A percentile compares a stretch with the other conserved stretches of the same genome.
Evolutionary conservation across 2,113 vertebrate species (phyloP).

Genomic region (Pachypanchax playfairii): DNA sequence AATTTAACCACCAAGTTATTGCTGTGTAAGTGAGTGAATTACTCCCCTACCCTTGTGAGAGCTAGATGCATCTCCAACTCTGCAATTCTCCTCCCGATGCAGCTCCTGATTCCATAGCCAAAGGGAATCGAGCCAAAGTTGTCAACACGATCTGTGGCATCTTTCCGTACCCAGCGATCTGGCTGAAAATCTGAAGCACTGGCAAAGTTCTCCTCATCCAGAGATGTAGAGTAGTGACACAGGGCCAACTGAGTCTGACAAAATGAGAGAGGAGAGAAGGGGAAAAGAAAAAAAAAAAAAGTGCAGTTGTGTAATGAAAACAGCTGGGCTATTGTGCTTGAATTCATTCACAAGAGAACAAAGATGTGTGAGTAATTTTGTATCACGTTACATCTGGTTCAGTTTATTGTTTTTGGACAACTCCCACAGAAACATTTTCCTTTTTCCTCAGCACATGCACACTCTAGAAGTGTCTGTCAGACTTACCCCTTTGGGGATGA

Average conservation of each 20-base stretch:
- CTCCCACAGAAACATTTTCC: conserved; percentile 1
- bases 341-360: conserved; percentile 16
- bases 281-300: conserved; percentile 2
- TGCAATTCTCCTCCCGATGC: conserved; percentile 88
- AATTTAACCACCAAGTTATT: too few species aligned
- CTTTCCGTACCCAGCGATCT: conserved; percentile 88
- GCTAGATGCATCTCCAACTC: conserved; percentile 91
- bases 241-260: conserved; percentile 90
- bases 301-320: conserved; percentile 27
- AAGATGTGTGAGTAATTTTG: conserved; percentile 49
- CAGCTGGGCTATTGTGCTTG: conserved; percentile 47
- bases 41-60: conserved; percentile 81
- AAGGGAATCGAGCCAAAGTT: conserved; percentile 95
- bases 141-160: conserved; percentile 83
- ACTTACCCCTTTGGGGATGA: conserved; percentile 93
- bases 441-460: conserved; percentile 31
- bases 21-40: not conserved
- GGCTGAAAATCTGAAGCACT: conserved; percentile 83
- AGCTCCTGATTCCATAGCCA: conserved; percentile 91
- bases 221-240: conserved; percentile 91
- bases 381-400: conserved; percentile 51
- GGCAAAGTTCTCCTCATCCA: conserved; percentile 85
- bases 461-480: conserved; percentile 8
- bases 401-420: conserved; percentile 35
- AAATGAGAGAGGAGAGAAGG: conserved; percentile 12